Evolutionary conservation across 2,888 invertebrate genomes (phyloP).

Genomic region (Meta bourneti): DNA sequence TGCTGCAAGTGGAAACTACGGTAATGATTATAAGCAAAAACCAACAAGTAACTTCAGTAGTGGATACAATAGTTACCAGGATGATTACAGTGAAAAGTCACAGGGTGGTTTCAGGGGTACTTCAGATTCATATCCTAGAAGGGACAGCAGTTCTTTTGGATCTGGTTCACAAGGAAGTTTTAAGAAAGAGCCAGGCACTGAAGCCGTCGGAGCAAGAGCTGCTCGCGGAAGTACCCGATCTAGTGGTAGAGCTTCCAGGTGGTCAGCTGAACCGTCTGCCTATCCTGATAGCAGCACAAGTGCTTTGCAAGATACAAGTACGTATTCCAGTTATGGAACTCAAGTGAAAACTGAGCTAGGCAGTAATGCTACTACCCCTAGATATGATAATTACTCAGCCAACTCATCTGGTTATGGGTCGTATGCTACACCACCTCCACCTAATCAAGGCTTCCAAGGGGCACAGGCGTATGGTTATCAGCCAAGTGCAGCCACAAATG

Average conservation of each 20-base stretch:
- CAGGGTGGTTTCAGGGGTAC: constrained; percentile 30
- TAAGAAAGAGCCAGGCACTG: constrained; percentile 51
- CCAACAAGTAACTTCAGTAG: background rate
- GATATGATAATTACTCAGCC: constrained; percentile 24
- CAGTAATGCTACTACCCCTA: background rate
- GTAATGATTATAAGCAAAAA: background rate
- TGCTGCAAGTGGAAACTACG: background rate
- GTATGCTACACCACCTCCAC: constrained; percentile 16
- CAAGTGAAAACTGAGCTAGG: constrained; percentile 34
- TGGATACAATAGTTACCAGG: constrained; percentile 13
- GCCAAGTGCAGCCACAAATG: background rate
- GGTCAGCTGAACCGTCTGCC: constrained; percentile 50
- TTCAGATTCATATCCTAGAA: constrained; percentile 25
- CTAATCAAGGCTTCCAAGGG: constrained; percentile 20
- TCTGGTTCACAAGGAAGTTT: constrained; percentile 33
- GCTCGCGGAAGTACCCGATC: constrained; percentile 16
- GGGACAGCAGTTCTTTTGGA: constrained; percentile 27
- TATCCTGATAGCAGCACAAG: background rate
- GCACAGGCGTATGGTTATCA: constrained; percentile 50
- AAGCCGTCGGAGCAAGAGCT: background rate
- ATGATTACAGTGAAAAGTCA: background rate
- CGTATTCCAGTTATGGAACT: constrained; percentile 11
- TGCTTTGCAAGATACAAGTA: constrained; percentile 5
- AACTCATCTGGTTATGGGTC: constrained; percentile 11
- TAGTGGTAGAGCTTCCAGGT: constrained; percentile 48